Base-by-base conservation (phyloP, 2,888 invertebrate genomes). In the Aphrophora alni region DNA sequence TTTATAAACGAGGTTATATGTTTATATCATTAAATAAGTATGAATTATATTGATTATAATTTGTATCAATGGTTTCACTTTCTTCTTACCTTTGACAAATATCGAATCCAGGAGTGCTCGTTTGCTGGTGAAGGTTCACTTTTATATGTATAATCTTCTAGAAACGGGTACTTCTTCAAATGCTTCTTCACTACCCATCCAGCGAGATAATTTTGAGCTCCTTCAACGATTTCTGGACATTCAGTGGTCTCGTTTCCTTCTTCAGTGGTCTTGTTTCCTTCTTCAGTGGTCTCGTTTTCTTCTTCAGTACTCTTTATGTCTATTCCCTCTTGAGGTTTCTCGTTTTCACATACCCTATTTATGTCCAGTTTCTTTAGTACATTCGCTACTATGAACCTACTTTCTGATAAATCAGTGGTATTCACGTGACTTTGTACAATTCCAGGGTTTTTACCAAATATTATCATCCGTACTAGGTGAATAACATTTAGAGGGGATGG, bases 131-230 rank as follows among this genome's bases (percentile, higher is more conserved):
- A 5, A 71, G 21, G 5, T 4, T 3, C 12, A 25, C 5, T 71
- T 24, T 71, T 71, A 24, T 71, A 24, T 7, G 71, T 12, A 71
- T 33, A 8, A 3, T 33, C 33, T 33, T 3, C 33, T 33, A 33
- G 33, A 5, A 33, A 33, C 8, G 8, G 33, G 8, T 71, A 71
- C 5, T 71, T 12, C 25, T 24, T 71, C 25, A 71, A 71, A 25
- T 71, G 12, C 12, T 71, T 71, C 71, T 25, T 71, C 21, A 24
- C 71, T 71, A 71, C 71, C 71, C 71, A 71, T 71, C 71, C 71
- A 71, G 71, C 71, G 5, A 71, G 26, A 71, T 71, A 71, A 7
- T 33, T 71, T 71, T 71, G 71, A 71, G 71, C 71, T 71, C 71
- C 71, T 71, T 25, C 71, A 10, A 26, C 26, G 71, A 71, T 17